These are phyloP conservation scores for Rhodinocichla rosea DNA, from an alignment of 2,113 vertebrate species.

Conservation along the genomic window DNA sequence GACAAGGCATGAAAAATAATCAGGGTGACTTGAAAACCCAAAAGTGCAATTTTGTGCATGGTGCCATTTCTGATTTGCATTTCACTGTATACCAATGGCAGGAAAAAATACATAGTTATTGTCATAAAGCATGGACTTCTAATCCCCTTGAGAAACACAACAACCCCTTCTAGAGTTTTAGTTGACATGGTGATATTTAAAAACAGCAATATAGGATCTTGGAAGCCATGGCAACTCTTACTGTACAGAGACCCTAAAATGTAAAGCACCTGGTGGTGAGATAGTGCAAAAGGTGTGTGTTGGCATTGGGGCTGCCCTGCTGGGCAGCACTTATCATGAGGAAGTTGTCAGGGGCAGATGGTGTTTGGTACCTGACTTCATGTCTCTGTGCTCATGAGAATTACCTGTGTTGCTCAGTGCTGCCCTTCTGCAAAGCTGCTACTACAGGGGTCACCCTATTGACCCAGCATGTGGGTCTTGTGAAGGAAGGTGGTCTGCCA, in stretches of 20 bases:
- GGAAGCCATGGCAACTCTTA: constrained; percentile 8
- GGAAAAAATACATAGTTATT: neutral
- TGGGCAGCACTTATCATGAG: neutral
- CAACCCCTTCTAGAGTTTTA: neutral
- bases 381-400: neutral
- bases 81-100: neutral
- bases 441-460: accelerated
- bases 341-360: neutral
- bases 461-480: accelerated
- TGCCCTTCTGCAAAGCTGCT: neutral
- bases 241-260: neutral
- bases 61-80: neutral
- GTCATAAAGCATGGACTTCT: neutral
- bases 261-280: neutral
- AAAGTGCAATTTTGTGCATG: neutral
- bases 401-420: neutral
- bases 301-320: neutral
- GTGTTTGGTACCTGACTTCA: neutral
- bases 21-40: neutral
- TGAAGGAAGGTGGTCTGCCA: neutral
- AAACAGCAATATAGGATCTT: neutral
- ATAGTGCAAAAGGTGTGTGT: neutral
- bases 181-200: constrained; percentile 1
- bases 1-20: constrained; percentile 30
- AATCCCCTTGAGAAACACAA: neutral